These are phyloP conservation scores for Enteromius fasciolatus DNA, from an alignment of 2,797 vertebrate genomes.

Conservation along the genomic window DNA sequence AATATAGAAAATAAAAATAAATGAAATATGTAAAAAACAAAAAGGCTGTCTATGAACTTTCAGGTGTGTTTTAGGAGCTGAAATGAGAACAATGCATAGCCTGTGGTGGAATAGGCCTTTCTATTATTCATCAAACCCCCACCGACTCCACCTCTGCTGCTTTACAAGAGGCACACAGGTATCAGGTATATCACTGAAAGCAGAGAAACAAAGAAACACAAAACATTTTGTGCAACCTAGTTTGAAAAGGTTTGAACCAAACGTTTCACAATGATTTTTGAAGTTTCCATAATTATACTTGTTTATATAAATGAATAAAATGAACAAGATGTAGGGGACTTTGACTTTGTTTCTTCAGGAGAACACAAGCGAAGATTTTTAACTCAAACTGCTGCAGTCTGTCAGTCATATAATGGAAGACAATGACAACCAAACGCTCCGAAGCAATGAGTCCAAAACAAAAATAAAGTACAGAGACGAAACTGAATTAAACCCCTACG, in stretches of 20 bases:
- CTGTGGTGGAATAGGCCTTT: conserved; percentile 46
- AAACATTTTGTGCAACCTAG: neutral
- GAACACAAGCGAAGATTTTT: no score
- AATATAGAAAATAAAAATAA: neutral
- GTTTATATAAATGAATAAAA: neutral
- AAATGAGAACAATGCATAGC: conserved; percentile 51
- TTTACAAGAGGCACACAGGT: neutral
- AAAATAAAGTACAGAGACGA: no score
- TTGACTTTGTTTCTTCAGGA: no score
- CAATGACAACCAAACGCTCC: no score
- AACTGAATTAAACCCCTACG: no score
- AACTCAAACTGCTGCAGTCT: no score
- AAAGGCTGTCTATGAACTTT: neutral
- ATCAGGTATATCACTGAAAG: conserved; percentile 3
- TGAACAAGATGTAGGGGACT: neutral
- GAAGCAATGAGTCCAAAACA: no score
- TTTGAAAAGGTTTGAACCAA: neutral
- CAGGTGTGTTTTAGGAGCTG: neutral
- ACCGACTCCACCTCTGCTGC: conserved; percentile 7
- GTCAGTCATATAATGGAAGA: no score
- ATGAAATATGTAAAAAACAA: neutral
- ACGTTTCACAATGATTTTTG: neutral
- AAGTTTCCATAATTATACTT: neutral
- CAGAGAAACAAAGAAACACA: neutral
- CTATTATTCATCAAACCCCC: conserved; percentile 59